Evolutionary conservation across 2,797 vertebrate genomes (phyloP).

Genomic region (Rhabdomys pumilio): DNA sequence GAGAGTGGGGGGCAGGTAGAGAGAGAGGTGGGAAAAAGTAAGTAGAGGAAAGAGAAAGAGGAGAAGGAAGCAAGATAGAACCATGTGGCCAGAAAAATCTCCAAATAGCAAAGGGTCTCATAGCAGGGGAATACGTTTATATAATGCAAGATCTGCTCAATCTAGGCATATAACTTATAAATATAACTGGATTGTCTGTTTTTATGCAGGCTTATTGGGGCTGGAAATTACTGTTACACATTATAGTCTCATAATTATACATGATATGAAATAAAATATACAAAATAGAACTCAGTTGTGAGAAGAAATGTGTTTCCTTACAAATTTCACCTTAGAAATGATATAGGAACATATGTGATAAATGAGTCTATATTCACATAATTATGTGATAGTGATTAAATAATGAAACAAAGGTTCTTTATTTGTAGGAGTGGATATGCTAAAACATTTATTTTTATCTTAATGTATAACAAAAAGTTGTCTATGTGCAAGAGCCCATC

Average conservation of each 20-base stretch:
- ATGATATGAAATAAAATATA: not conserved
- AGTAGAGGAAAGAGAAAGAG: too few species aligned
- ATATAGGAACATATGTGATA: not conserved
- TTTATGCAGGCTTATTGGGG: not conserved
- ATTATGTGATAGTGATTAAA: slow-evolving; percentile 1
- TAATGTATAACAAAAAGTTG: not conserved
- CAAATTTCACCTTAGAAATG: not conserved
- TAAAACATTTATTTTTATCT: not conserved
- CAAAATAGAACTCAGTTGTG: not conserved
- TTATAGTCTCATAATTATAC: not conserved
- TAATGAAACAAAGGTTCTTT: not conserved
- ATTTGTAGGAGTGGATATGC: not conserved
- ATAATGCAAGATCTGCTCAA: too few species aligned
- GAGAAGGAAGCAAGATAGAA: too few species aligned
- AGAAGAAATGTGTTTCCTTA: not conserved
- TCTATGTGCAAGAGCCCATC: not conserved
- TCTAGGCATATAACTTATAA: too few species aligned
- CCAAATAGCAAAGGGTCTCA: too few species aligned
- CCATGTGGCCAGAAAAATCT: too few species aligned
- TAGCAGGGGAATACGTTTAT: too few species aligned
- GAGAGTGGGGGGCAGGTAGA: too few species aligned
- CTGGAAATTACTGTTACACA: not conserved
- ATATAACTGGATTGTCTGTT: too few species aligned
- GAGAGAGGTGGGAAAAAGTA: too few species aligned
- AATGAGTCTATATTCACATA: not conserved